phyloP scores from a whole-genome alignment of 2,888 invertebrate species.

The Lepidochitona cinerea region DNA sequence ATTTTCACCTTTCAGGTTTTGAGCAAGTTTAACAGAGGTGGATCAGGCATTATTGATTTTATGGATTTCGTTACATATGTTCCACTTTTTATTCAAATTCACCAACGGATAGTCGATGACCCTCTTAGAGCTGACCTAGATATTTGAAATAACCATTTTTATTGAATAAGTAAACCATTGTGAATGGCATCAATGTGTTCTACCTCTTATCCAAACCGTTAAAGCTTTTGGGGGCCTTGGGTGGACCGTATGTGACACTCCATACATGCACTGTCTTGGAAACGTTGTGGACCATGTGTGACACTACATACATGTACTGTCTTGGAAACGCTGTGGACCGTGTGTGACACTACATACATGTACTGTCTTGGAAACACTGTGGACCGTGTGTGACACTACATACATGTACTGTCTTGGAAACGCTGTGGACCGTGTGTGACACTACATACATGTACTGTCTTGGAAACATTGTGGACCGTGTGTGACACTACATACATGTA shows the following conservation, averaged over 20 bases:
- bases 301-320: neutral
- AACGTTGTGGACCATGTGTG: too few species aligned
- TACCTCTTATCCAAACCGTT: too few species aligned
- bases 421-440: neutral
- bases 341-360: neutral
- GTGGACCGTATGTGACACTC: too few species aligned
- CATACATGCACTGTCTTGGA: too few species aligned
- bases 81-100: constrained; percentile 69
- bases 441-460: neutral
- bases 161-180: too few species aligned
- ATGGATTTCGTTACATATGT: constrained; percentile 69
- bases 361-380: neutral
- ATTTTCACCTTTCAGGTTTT: constrained; percentile 53
- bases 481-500: neutral
- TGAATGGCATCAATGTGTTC: too few species aligned
- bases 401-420: neutral
- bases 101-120: constrained; percentile 63
- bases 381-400: neutral
- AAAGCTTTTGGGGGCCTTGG: too few species aligned
- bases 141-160: too few species aligned
- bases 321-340: neutral
- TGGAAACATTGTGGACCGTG: neutral
- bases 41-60: constrained; percentile 65
- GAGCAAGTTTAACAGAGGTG: constrained; percentile 66
- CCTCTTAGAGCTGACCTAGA: constrained; percentile 44